Base-by-base conservation (phyloP, 2,113 vertebrate genomes). In the Paralichthys olivaceus region DNA sequence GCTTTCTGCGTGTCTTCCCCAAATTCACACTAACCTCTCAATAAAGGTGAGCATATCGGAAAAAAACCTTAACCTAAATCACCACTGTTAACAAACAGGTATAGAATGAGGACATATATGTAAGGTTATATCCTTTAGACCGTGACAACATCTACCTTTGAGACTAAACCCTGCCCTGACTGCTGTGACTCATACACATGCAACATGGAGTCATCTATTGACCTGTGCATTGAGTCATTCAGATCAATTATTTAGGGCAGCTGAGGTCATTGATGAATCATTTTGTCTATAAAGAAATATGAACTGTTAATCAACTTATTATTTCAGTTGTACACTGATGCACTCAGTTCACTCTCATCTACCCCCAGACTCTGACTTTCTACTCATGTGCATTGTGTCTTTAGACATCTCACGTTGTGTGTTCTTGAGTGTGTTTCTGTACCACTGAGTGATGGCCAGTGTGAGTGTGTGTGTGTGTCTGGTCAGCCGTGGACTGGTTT, bases 401-500 rank as follows among this genome's bases (percentile, higher is more conserved):
- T 79, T 12, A 65, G 62, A 76, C 17, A 70, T 20, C 69, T 77
- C 37, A 75, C 54, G 61, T 43, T 69, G 43, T 69, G 73, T 77
- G 72, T 80, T 71, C 34, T 51, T 60, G 34, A 55, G 57, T 54
- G 55, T 49, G 59, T 69, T 40, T 80, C 49, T 63, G 55, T 75
- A 67, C 61, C 34, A 54, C 62, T 66, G 75, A 77, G 77, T 82
- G 58, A 81, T 87, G 76, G 29, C 43, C 37, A 53, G 25, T 40
- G 60, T 23, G 55, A 67, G 67, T 47, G 83, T 64, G 19, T 55
- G 72, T 55, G 70, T 28, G 66, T 80, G 82, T 47, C 32, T 87
- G 78, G 87, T 87, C 81, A 84, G 73, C 87, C 82, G 47, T 81
- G 77, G 68, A 78, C 72, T 77, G 89, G 89, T 87, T 87, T 92